Evolutionary conservation across 2,797 vertebrate genomes (phyloP).

Genomic region (Alexandromys oeconomus): DNA sequence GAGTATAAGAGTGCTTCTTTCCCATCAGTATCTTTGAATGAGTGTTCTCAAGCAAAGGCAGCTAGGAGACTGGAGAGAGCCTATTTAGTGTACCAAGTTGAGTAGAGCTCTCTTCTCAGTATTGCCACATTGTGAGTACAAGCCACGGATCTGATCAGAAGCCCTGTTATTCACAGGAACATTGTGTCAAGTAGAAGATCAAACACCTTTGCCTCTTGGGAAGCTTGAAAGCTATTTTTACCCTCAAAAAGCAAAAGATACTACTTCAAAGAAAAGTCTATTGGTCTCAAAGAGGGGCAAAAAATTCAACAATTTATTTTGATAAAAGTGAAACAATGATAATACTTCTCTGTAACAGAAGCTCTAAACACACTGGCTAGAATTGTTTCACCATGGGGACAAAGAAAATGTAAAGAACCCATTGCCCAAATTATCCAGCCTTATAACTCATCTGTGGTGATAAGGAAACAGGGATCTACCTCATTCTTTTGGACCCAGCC

Average conservation of each 20-base stretch:
- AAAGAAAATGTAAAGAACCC: neutral
- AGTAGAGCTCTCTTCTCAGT: neutral
- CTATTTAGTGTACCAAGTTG: rapidly evolving
- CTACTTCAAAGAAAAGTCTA: neutral
- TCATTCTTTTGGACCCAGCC: neutral
- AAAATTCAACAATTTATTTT: neutral
- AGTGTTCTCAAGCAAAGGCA: neutral
- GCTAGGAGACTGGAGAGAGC: neutral
- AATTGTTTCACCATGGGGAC: neutral
- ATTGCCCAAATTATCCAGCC: neutral
- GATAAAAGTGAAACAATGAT: neutral
- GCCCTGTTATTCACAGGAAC: neutral
- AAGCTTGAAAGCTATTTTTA: neutral
- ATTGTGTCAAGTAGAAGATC: neutral
- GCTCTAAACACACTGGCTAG: neutral
- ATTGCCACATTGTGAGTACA: neutral
- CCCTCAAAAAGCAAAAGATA: neutral
- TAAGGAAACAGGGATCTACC: neutral
- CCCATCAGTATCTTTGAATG: neutral
- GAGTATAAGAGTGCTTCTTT: neutral
- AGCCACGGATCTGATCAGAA: neutral
- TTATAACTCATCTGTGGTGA: neutral
- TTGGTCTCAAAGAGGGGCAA: neutral
- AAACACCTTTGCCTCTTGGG: neutral
- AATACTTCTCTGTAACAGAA: neutral